Evolutionary conservation across 2,888 invertebrate species (phyloP).

Genomic region (Parnassius smintheus): DNA sequence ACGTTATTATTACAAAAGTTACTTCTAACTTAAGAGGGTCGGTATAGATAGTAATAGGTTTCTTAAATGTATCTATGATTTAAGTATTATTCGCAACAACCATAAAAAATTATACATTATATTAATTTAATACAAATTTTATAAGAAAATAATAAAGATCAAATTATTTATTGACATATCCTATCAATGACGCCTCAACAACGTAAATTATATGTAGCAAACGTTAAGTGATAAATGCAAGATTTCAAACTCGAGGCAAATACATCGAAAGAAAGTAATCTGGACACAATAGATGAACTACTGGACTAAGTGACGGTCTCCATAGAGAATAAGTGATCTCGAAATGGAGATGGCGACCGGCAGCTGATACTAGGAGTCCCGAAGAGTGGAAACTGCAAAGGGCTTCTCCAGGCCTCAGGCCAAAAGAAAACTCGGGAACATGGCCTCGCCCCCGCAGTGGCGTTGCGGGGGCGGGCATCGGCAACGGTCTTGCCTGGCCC

Average conservation of each 20-base stretch:
- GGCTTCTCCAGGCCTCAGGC: slow-evolving; percentile 50
- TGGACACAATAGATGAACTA: slow-evolving; percentile 28
- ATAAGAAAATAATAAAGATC: too few species aligned
- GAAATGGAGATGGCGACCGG: slow-evolving; percentile 74
- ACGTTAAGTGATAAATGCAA: slow-evolving; percentile 24
- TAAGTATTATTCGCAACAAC: too few species aligned
- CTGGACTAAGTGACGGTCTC: slow-evolving; percentile 47
- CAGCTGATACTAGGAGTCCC: slow-evolving; percentile 64
- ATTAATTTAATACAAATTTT: too few species aligned
- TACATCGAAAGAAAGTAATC: slow-evolving; percentile 23
- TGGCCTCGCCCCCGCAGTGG: slow-evolving; percentile 74
- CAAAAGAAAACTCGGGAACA: slow-evolving; percentile 57
- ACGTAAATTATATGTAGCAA: not conserved
- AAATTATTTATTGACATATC: slow-evolving; percentile 46
- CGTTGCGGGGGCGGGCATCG: slow-evolving; percentile 53
- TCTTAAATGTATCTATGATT: too few species aligned
- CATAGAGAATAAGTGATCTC: slow-evolving; percentile 72
- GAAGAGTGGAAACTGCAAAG: slow-evolving; percentile 77
- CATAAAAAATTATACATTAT: too few species aligned
- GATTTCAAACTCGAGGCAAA: slow-evolving; percentile 14
- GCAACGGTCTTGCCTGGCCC: slow-evolving; percentile 27
- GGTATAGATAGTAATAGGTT: too few species aligned
- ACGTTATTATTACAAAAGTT: too few species aligned
- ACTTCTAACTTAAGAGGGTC: too few species aligned
- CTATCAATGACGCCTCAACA: slow-evolving; percentile 31